Conservation (phyloP, 2,888 invertebrate species). For the Brachycybe producta region DNA sequence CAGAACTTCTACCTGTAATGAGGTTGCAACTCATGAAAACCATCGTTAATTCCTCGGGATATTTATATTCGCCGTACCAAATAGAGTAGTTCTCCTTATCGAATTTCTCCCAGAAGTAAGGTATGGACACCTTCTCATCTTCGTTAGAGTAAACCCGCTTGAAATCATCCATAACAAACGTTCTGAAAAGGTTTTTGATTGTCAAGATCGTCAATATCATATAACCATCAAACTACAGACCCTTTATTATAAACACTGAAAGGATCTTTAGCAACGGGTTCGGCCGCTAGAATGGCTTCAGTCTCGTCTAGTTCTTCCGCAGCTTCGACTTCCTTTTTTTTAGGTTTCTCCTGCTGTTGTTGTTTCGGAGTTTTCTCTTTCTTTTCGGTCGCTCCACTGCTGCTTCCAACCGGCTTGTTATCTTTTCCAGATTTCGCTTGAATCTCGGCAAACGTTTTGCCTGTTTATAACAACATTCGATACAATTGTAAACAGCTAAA, state of each 20-base stretch:
- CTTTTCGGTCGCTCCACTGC: slow-evolving; percentile 35
- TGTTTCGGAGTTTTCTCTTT: slow-evolving; percentile 37
- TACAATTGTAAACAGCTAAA: background rate
- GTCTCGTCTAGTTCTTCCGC: slow-evolving; percentile 52
- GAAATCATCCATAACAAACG: slow-evolving; percentile 91
- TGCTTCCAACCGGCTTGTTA: slow-evolving; percentile 21
- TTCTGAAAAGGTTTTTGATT: slow-evolving; percentile 42
- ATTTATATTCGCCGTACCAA: slow-evolving; percentile 96
- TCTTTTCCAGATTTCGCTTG: slow-evolving; percentile 28
- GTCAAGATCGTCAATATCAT: too few relatives aligned
- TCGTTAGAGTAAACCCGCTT: slow-evolving; percentile 96
- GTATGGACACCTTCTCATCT: slow-evolving; percentile 79
- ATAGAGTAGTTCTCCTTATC: slow-evolving; percentile 92
- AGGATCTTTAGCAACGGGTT: slow-evolving; percentile 80
- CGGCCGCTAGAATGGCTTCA: slow-evolving; percentile 53
- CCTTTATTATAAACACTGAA: slow-evolving; percentile 81
- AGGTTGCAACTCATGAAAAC: slow-evolving; percentile 98
- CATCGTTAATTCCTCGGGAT: slow-evolving; percentile 76
- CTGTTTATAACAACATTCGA: slow-evolving; percentile 27
- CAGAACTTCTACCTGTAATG: slow-evolving; percentile 54
- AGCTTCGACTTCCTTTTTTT: slow-evolving; percentile 34
- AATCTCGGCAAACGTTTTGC: slow-evolving; percentile 50
- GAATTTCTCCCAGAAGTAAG: slow-evolving; percentile 97
- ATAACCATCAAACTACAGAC: slow-evolving; percentile 31
- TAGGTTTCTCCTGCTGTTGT: slow-evolving; percentile 30